Evolutionary conservation across 2,797 vertebrate genomes (phyloP).

Genomic region (Microchirus variegatus): DNA sequence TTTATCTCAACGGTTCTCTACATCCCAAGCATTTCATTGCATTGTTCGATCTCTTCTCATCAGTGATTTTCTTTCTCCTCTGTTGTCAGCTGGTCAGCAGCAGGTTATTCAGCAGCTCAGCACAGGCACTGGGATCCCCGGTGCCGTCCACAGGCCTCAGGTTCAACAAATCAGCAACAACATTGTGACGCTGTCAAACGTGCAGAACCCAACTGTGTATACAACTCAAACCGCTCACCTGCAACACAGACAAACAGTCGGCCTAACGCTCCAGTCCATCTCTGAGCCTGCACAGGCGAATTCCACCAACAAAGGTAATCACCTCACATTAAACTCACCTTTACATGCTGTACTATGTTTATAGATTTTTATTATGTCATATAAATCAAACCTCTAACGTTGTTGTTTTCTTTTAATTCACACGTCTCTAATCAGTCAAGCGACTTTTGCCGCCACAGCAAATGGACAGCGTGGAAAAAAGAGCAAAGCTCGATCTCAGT

Average conservation of each 20-base stretch:
- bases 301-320: slow-evolving; percentile 56
- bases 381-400: too few species aligned
- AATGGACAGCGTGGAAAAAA: slow-evolving; percentile 73
- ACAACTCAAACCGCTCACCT: slow-evolving; percentile 40
- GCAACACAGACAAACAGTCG: slow-evolving; percentile 34
- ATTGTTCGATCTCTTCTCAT: background rate
- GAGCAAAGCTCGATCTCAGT: slow-evolving; percentile 76
- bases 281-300: slow-evolving; percentile 35
- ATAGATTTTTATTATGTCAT: too few species aligned
- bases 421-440: slow-evolving; percentile 77
- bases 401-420: slow-evolving; percentile 19
- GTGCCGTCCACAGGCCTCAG: slow-evolving; percentile 71
- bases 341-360: background rate
- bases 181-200: slow-evolving; percentile 71
- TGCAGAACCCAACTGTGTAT: slow-evolving; percentile 66
- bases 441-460: slow-evolving; percentile 68
- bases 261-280: slow-evolving; percentile 46
- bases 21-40: too few species aligned
- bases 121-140: slow-evolving; percentile 47
- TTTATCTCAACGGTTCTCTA: too few species aligned
- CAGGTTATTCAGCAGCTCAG: slow-evolving; percentile 65
- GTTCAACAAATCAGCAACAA: slow-evolving; percentile 76
- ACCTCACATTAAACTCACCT: background rate
- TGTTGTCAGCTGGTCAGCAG: slow-evolving; percentile 63
- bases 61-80: slow-evolving; percentile 7